Conservation (phyloP, 2,113 vertebrate species). For the Podocnemis expansa region DNA sequence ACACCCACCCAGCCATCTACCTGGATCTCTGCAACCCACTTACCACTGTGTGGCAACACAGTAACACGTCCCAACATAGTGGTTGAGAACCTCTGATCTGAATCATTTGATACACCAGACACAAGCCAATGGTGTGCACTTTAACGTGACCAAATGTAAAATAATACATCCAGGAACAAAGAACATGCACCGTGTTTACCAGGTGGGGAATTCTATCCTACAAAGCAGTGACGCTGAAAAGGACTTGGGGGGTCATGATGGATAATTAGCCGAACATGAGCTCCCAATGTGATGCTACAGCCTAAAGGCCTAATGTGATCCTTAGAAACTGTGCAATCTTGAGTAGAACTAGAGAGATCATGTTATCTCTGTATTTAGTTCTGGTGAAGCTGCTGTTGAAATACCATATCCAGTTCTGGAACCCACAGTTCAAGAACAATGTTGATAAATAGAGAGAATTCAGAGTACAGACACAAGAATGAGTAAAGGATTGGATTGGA, state of each 20-base stretch:
- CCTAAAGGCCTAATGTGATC: neutral
- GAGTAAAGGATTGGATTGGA: neutral
- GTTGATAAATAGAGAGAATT: neutral
- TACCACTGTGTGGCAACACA: too few relatives aligned
- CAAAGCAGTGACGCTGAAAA: neutral
- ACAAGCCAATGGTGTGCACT: too few relatives aligned
- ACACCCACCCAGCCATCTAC: too few relatives aligned
- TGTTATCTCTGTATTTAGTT: neutral
- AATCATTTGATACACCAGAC: too few relatives aligned
- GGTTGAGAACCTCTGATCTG: too few relatives aligned
- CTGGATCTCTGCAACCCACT: too few relatives aligned
- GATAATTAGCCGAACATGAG: neutral
- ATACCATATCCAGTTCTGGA: neutral
- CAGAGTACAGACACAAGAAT: neutral
- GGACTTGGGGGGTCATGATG: neutral
- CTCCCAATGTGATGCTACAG: neutral
- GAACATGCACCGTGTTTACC: neutral
- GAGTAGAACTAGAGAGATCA: neutral
- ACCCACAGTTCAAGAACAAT: neutral
- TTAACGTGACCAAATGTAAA: too few relatives aligned
- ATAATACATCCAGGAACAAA: neutral
- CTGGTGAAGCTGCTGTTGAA: neutral
- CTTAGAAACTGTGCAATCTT: neutral
- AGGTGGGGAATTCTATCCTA: neutral
- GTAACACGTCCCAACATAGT: too few relatives aligned